Evolutionary conservation across 2,888 invertebrate species (phyloP).

Genomic region (Drosophila seclusa): DNA sequence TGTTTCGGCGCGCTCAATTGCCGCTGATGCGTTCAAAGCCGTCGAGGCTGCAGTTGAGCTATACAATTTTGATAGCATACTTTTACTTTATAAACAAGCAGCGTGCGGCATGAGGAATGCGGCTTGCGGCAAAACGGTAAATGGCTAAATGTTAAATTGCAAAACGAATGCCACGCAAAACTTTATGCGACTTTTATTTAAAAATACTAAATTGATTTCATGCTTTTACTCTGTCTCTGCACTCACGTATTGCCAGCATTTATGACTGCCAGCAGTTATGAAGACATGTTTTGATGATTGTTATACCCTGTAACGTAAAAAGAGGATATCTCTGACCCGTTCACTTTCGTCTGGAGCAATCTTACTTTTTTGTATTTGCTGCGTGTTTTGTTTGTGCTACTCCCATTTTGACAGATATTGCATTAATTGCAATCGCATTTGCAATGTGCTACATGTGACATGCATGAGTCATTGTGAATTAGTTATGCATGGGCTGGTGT

Average conservation of each 20-base stretch:
- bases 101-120: not conserved
- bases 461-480: constrained; percentile 24
- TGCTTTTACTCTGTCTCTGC: constrained; percentile 30
- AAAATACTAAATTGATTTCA: constrained; percentile 69
- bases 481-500: constrained; percentile 13
- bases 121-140: not conserved
- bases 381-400: not conserved
- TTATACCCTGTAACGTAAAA: not conserved
- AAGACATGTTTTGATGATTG: constrained; percentile 16
- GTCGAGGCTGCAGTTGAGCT: constrained; percentile 35
- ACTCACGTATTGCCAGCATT: constrained; percentile 1
- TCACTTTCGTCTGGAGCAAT: not conserved
- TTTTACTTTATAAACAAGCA: constrained; percentile 70
- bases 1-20: constrained; percentile 56
- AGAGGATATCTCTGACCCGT: not conserved
- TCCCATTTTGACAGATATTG: not conserved
- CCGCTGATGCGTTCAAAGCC: constrained; percentile 64
- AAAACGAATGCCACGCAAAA: constrained; percentile 45
- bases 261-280: not conserved
- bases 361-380: not conserved
- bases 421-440: constrained; percentile 48
- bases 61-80: constrained; percentile 74
- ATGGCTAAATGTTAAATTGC: constrained; percentile 27
- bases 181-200: constrained; percentile 70
- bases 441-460: constrained; percentile 14